Evolutionary conservation across 2,797 vertebrate genomes (phyloP), one percentile per base, ranked within the genome.

Genomic region (Chrosomus eos): DNA sequence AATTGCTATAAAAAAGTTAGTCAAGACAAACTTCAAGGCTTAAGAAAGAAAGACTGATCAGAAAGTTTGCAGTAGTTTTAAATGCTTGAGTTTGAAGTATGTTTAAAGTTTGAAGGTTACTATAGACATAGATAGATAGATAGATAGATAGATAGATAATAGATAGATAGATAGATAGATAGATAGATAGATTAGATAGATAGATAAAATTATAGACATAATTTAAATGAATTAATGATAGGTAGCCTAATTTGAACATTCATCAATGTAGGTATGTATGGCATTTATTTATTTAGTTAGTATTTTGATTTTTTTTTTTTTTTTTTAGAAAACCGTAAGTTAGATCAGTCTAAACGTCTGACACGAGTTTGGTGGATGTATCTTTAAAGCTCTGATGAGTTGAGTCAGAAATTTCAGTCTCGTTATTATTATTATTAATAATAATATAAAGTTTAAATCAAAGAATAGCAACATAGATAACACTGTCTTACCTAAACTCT

Each of bases 401-500:
- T 14, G 60, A 28, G 14, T 28, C n/a, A 11, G 23, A 58, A 4
- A 26, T 11, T 13, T n/a, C 13, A 13, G 53, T 58, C 3, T 58
- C 8, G 4, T 55, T 4, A 26, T 60, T 26, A 26, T 5, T 26
- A 60, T 48, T 18, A 26, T 1, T 60, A 28, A 16, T 28, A 28
- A 62, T 26, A 60, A 60, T 62, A 28, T 28, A 64, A 64, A 31
- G 60, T 18, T 31, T 28, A 64, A 31, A 64, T 64, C 14, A 64
- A 62, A 62, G 5, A 28, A 64, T 28, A 31, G 14, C 13, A 64
- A 3, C 36, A 71, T 26, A 23, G 23, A 14, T 26, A 28, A 33
- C 9, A 26, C 6, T 3, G 38, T 21, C 95, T 92, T 94, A 99
- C 98, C 98, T 99, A 95, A 99, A 97, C 93, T 98, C 97, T 0